Evolutionary conservation across 2,113 vertebrate species (phyloP).

Genomic region (Coracopsis vasa): DNA sequence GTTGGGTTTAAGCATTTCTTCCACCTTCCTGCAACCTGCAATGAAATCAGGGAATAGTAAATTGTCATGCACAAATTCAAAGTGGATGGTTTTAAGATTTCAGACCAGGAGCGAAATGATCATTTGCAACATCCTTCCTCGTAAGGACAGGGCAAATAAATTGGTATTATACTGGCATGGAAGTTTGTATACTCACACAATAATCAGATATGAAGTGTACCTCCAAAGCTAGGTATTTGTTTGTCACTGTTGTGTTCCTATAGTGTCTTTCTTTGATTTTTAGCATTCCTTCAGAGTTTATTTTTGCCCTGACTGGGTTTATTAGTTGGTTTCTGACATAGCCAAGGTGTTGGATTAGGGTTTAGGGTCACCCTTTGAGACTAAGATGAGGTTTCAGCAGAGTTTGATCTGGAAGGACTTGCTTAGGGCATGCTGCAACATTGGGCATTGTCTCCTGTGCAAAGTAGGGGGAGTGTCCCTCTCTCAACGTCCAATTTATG

Average conservation of each 20-base stretch:
- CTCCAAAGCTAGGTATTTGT: neutral
- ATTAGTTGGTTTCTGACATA: neutral
- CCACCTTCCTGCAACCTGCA: neutral
- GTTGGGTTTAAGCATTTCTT: neutral
- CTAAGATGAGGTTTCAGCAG: neutral
- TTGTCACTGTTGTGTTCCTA: neutral
- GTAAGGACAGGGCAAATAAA: rapidly evolving
- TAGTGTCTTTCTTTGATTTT: neutral
- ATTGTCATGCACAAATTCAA: rapidly evolving
- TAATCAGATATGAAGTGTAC: neutral
- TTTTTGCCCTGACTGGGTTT: neutral
- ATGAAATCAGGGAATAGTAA: neutral
- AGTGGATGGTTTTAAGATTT: rapidly evolving
- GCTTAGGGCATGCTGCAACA: neutral
- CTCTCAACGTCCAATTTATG: neutral
- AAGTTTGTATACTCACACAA: rapidly evolving
- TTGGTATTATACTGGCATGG: rapidly evolving
- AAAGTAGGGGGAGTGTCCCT: neutral
- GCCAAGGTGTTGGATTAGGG: neutral
- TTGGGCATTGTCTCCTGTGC: neutral
- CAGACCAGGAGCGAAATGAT: too few species aligned
- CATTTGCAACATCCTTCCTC: neutral
- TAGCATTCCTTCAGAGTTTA: neutral
- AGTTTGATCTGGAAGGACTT: neutral
- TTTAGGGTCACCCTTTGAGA: too few species aligned